These are phyloP conservation scores for Vidua chalybeata DNA, from an alignment of 2,113 vertebrate genomes.

Conservation along the genomic window DNA sequence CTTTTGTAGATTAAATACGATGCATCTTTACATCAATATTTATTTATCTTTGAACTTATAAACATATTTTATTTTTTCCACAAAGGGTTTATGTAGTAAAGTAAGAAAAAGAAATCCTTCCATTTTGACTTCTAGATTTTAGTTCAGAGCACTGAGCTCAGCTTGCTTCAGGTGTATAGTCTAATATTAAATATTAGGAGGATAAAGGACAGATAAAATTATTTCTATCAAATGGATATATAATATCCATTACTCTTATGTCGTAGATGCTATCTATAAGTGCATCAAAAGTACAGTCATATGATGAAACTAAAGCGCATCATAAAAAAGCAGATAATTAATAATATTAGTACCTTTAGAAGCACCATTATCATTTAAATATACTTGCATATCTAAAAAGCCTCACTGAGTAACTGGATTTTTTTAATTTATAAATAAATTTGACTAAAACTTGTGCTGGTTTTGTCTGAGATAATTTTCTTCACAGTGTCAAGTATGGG, in stretches of 20 bases:
- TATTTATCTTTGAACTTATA: background rate
- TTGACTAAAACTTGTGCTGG: background rate
- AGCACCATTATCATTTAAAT: background rate
- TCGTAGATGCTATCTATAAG: background rate
- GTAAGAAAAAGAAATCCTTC: background rate
- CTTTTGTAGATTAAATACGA: background rate
- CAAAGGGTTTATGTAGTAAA: background rate
- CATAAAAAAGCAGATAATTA: background rate
- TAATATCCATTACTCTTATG: background rate
- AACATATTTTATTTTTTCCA: background rate
- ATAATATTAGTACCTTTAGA: background rate
- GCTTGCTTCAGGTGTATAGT: background rate
- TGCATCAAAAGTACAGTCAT: background rate
- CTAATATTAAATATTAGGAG: background rate
- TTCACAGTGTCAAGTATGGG: background rate
- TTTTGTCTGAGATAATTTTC: background rate
- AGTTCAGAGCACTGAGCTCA: background rate
- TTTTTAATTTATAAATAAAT: background rate
- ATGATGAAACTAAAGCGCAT: background rate
- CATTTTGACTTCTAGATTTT: background rate
- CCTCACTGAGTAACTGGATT: background rate
- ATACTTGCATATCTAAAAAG: background rate
- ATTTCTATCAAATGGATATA: background rate
- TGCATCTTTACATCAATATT: background rate
- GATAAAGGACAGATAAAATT: background rate